Conservation (phyloP, 2,113 vertebrate genomes). For the Otolemur garnettii region DNA sequence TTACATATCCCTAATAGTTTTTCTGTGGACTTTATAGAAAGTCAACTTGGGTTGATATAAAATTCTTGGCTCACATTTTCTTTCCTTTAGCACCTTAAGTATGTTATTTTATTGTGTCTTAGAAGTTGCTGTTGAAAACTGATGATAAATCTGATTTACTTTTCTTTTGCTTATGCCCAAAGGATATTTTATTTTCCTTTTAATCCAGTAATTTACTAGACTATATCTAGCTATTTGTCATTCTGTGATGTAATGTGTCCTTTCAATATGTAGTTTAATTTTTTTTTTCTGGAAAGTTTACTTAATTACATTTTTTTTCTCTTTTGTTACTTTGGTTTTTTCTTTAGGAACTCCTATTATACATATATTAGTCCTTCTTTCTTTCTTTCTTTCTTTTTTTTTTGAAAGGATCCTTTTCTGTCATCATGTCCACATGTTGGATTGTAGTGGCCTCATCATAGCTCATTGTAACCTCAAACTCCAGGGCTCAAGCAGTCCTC, state of each 20-base stretch:
- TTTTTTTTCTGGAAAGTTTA: background rate
- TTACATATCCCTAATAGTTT: constrained; percentile 20
- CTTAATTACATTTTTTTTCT: constrained; percentile 38
- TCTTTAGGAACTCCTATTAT: background rate
- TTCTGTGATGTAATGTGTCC: background rate
- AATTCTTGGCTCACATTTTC: constrained; percentile 34
- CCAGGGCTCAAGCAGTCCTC: too few species aligned
- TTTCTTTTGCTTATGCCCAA: background rate
- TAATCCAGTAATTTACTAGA: constrained; percentile 13
- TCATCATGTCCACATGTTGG: too few species aligned
- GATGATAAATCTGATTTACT: constrained; percentile 35
- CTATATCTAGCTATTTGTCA: background rate
- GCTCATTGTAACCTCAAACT: too few species aligned
- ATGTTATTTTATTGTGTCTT: constrained; percentile 36
- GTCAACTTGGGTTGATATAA: constrained; percentile 53
- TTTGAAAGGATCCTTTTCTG: too few species aligned
- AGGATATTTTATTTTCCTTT: background rate
- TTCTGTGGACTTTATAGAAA: constrained; percentile 40
- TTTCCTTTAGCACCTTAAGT: constrained; percentile 21
- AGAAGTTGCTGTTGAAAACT: constrained; percentile 24
- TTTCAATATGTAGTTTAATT: constrained; percentile 25
- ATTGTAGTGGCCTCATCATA: too few species aligned
- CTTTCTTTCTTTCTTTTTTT: background rate
- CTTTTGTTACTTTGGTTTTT: background rate
- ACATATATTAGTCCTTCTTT: background rate